A percentile compares a stretch with the other conserved stretches of the same genome.
These are phyloP conservation scores for Eristalinus sepulchralis DNA, from an alignment of 2,888 invertebrate species.

Conservation along the genomic window DNA sequence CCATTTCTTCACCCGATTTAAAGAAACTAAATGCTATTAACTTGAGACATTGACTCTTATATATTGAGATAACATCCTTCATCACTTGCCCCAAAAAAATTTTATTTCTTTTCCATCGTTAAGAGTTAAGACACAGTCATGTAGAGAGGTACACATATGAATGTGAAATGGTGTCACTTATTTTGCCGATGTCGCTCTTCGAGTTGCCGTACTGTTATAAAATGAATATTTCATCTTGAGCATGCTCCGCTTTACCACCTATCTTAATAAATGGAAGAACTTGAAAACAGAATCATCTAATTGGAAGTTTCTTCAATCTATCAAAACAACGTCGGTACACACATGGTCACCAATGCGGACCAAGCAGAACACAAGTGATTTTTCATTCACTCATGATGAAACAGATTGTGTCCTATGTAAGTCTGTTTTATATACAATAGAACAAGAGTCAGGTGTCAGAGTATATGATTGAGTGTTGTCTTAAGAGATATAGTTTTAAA, in stretches of 20 bases:
- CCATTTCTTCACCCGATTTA: background rate
- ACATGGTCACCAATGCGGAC: background rate
- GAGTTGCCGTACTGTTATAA: background rate
- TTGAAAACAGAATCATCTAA: background rate
- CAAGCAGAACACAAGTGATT: background rate
- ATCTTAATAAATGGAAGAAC: background rate
- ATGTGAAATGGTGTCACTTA: slow-evolving; percentile 13
- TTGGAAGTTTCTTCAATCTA: background rate
- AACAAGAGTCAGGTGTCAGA: background rate
- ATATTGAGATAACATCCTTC: too few species aligned
- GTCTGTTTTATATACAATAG: background rate
- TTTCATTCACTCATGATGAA: background rate
- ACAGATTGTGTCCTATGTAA: background rate
- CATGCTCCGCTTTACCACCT: background rate
- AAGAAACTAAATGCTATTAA: too few species aligned
- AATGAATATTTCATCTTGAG: slow-evolving; percentile 11
- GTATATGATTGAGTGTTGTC: background rate
- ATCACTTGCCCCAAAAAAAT: too few species aligned
- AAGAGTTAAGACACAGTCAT: background rate
- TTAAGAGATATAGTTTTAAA: background rate
- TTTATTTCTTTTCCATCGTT: background rate
- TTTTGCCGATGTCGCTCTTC: background rate
- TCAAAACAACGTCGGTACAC: background rate
- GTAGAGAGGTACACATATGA: background rate
- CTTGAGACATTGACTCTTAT: too few species aligned